Base-by-base conservation (phyloP, 1,140 invertebrate species). In the Homalodisca vitripennis region DNA sequence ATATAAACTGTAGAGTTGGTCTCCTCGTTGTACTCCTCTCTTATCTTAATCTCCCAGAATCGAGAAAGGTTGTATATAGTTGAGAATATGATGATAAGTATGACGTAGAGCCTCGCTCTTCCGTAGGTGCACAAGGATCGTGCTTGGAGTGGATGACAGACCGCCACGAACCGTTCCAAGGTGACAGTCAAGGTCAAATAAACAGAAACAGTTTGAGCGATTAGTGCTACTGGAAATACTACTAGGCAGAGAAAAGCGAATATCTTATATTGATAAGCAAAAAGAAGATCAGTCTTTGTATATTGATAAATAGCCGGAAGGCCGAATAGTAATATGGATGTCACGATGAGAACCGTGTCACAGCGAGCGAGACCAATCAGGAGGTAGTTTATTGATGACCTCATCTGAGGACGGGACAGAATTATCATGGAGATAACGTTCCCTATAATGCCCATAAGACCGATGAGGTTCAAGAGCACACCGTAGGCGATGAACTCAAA, bases 111-210 rank as follows among this genome's bases (percentile, higher is more conserved):
- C 41, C 92, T 85, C 2, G 95, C 94, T 41, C 95, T 84, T 1
- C 92, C 89, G 75, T 95, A 95, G 0, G 95, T 98, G 80, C 95
- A 98, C 57, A 97, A 85, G 0, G 90, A 91, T 53, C 93, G 85
- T 0, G 95, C 94, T 70, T 87, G 86, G 10, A 98, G 82, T 0
- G 95, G 96, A 80, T 97, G 93, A 77, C 96, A 98, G 0, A 99
- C 97, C 0, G 96, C 97, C 47, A 98, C 92, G 82, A 95, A 98
- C 55, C 97, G 85, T 80, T 99, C 97, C 73, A 98, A 85, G 0
- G 97, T 98, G 46, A 98, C 97, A 0, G 93, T 94, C 55, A 98
- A 86, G 0, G 97, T 98, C 72, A 98, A 85, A 83, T 98, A 99
- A 53, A 97, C 93, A 20, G 94, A 95, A 30, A 93, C 94, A 46